Conservation (phyloP, 2,113 vertebrate species). For the Sceloporus tristichus region DNA sequence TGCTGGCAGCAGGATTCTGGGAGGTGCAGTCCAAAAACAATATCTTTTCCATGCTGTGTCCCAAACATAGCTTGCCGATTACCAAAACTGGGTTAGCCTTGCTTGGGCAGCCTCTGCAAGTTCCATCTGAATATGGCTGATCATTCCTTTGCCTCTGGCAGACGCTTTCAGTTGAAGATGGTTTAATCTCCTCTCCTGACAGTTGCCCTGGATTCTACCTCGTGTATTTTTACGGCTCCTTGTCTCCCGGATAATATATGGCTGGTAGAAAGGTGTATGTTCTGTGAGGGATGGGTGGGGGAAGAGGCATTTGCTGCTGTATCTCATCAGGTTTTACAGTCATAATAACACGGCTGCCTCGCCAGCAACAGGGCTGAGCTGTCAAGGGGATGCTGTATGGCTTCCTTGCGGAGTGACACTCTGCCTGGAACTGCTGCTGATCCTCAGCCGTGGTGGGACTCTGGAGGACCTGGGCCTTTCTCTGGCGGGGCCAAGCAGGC, state of each 20-base stretch:
- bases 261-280: not conserved
- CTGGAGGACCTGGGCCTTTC: not conserved
- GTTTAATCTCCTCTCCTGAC: not conserved
- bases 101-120: too few relatives aligned
- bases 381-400: not conserved
- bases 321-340: not conserved
- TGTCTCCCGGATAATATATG: not conserved
- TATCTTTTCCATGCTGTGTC: too few relatives aligned
- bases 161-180: not conserved
- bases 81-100: too few relatives aligned
- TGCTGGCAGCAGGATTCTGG: too few relatives aligned
- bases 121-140: too few relatives aligned
- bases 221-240: not conserved
- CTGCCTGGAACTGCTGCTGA: fast-evolving
- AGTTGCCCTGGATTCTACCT: not conserved
- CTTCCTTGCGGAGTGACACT: not conserved
- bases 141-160: not conserved
- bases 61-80: too few relatives aligned
- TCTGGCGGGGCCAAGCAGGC: not conserved
- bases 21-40: too few relatives aligned
- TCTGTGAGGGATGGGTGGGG: not conserved
- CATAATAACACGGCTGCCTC: fast-evolving
- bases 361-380: not conserved
- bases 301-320: not conserved
- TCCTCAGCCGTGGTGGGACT: too few relatives aligned